Base-by-base conservation (phyloP, 2,888 invertebrate genomes). In the Anticlea derivata region DNA sequence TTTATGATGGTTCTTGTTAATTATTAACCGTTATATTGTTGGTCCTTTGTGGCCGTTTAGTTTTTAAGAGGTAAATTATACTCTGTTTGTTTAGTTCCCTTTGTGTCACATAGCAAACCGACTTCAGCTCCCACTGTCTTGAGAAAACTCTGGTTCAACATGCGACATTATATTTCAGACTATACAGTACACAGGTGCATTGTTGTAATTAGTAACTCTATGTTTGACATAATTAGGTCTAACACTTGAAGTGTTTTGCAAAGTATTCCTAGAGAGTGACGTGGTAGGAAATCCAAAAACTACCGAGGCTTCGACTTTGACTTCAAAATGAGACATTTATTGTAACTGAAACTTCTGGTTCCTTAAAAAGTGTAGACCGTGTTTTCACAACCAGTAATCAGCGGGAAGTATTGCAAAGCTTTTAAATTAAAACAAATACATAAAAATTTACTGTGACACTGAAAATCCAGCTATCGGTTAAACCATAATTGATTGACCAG, bases 1-100 rank as follows among this genome's bases (percentile, higher is more conserved):
- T 79, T 74, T 80, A 75, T 83, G 71, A 75, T 78, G 70, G 69
- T 78, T 73, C 65, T 70, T 71, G 70, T 78, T 73, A 68, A 55
- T 58, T 60, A 54, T 55, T 55, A 50, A 57, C 55, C 8, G 51
- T 50, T 43, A 29, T 35, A 29, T 44, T 49, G 43, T 48, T 37
- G 39, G 46, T 49, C 13, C 31, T 27, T 39, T 38, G 27, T 34
- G 48, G 11, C 49, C 48, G 27, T 33, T 38, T 48, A 43, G 39
- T 52, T 35, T 13, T 20, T 50, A 41, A 50, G 54, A 44, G 26
- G 8, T 1, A 23, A 20, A 17, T 12, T 34, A 29, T n/a, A 26
- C 17, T 33, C 13, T 44, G 31, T 50, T 22, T 38, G 11, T 43
- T 27, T 23, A 17, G 38, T 29, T 31, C 31, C 27, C 11, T 30